Evolutionary conservation across 2,797 vertebrate species (phyloP).

Genomic region (Onychomys torridus): DNA sequence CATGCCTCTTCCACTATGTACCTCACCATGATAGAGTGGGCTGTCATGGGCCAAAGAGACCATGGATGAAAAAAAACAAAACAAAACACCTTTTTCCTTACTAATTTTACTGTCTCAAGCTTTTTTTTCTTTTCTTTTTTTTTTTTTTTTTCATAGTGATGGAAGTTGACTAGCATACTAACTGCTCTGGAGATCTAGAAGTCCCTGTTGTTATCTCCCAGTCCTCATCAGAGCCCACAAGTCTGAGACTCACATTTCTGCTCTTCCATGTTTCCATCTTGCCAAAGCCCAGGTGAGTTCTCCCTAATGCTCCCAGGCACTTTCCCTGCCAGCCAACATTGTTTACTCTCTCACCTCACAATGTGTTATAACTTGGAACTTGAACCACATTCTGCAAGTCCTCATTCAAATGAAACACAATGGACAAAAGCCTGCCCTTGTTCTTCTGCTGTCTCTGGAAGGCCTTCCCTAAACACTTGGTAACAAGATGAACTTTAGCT

Average conservation of each 20-base stretch:
- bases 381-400: background rate
- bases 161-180: background rate
- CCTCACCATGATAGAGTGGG: too few relatives aligned
- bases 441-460: background rate
- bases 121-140: background rate
- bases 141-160: background rate
- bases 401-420: background rate
- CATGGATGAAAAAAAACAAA: background rate
- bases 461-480: background rate
- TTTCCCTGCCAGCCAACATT: background rate
- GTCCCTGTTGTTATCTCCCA: background rate
- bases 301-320: background rate
- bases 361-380: background rate
- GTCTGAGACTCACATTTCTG: background rate
- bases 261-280: background rate
- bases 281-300: background rate
- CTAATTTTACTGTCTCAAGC: background rate
- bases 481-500: slow-evolving; percentile 20
- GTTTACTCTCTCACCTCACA: background rate
- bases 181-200: background rate
- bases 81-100: background rate
- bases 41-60: background rate
- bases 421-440: background rate
- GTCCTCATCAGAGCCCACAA: background rate
- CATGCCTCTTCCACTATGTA: background rate